Evolutionary conservation across 2,888 invertebrate species (phyloP).

Genomic region (Lumbricus terrestris): DNA sequence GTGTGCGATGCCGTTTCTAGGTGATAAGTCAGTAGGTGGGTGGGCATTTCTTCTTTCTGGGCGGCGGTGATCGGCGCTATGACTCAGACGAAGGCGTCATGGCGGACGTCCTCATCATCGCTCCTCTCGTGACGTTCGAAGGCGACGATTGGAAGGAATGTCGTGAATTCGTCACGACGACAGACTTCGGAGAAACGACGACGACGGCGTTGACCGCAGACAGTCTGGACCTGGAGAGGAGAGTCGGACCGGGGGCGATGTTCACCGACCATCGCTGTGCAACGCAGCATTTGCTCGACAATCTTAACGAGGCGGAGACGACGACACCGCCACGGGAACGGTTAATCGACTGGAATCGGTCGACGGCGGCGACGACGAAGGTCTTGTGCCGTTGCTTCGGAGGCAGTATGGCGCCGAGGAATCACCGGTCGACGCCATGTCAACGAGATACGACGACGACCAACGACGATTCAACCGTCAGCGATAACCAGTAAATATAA

Average conservation of each 20-base stretch:
- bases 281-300: background rate
- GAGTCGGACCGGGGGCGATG: background rate
- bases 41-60: background rate
- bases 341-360: slow-evolving; percentile 10
- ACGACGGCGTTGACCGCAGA: background rate
- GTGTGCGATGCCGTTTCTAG: background rate
- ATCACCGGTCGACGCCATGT: background rate
- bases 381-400: background rate
- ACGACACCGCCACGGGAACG: background rate
- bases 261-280: background rate
- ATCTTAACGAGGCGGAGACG: background rate
- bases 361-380: background rate
- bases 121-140: background rate
- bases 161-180: slow-evolving; percentile 10
- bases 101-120: slow-evolving; percentile 6
- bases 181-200: background rate
- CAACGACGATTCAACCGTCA: background rate
- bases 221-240: background rate
- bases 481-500: background rate
- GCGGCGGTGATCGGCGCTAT: background rate
- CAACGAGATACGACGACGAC: background rate
- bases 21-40: slow-evolving; percentile 5
- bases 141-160: slow-evolving; percentile 6
- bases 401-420: slow-evolving; percentile 13
- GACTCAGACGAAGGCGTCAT: slow-evolving; percentile 11